A percentile compares a stretch with the other conserved stretches of the same genome.
phyloP scores from a whole-genome alignment of 2,113 vertebrate species.

The Conger conger region DNA sequence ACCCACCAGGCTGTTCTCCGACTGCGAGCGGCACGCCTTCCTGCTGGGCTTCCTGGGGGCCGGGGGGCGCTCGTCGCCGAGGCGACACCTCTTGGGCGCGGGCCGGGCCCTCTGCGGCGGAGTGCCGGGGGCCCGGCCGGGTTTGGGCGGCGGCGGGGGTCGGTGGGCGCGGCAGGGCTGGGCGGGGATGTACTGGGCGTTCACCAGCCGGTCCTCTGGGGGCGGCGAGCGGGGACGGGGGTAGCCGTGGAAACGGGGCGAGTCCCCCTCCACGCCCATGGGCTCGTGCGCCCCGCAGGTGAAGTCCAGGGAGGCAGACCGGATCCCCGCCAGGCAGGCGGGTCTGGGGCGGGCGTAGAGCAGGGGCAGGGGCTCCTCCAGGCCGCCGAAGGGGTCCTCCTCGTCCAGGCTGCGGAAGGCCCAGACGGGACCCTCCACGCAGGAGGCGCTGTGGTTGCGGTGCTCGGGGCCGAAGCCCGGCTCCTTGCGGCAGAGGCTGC shows the following conservation, averaged over 20 bases:
- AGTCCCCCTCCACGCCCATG: constrained; percentile 57
- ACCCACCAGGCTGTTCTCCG: constrained; percentile 77
- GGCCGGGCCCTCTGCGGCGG: constrained; percentile 49
- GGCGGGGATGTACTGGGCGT: constrained; percentile 79
- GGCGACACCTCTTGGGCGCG: constrained; percentile 68
- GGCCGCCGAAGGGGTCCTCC: constrained; percentile 42
- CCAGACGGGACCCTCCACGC: constrained; percentile 54
- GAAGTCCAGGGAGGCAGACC: constrained; percentile 48
- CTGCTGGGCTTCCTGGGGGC: constrained; percentile 61
- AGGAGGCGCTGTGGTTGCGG: constrained; percentile 36
- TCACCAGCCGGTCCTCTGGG: constrained; percentile 70
- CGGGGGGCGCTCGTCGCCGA: constrained; percentile 60
- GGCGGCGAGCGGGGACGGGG: constrained; percentile 33
- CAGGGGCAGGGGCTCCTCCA: constrained; percentile 55
- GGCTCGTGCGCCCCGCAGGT: constrained; percentile 49
- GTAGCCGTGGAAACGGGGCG: constrained; percentile 50
- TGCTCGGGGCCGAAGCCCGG: constrained; percentile 51
- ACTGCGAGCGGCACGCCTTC: constrained; percentile 78
- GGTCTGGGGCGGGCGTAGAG: constrained; percentile 61
- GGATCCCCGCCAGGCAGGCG: constrained; percentile 28
- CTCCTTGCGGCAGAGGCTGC: constrained; percentile 69
- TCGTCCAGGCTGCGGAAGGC: constrained; percentile 49
- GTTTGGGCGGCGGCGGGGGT: constrained; percentile 45
- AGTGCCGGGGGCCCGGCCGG: constrained; percentile 44
- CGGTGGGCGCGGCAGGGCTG: constrained; percentile 59